These are phyloP conservation scores for Cheilosia vulpina DNA, from an alignment of 2,888 invertebrate genomes.

Conservation along the genomic window DNA sequence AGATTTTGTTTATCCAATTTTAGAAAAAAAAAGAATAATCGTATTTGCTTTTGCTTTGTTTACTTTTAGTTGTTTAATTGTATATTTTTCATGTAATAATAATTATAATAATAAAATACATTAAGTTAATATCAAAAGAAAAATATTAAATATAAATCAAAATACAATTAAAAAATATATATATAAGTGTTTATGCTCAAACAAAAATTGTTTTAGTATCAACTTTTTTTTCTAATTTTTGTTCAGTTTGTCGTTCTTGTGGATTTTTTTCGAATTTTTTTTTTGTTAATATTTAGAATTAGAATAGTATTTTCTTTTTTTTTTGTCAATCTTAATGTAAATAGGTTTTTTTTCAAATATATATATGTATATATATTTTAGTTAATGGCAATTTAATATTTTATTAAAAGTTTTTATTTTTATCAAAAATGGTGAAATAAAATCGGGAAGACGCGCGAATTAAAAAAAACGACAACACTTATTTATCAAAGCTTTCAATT, in stretches of 20 bases:
- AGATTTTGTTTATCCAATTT: neutral
- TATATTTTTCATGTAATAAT: slow-evolving; percentile 58
- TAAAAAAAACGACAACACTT: slow-evolving; percentile 33
- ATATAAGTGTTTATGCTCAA: slow-evolving; percentile 80
- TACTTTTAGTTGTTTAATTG: slow-evolving; percentile 32
- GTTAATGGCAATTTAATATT: slow-evolving; percentile 65
- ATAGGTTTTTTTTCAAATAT: slow-evolving; percentile 51
- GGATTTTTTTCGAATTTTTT: slow-evolving; percentile 14
- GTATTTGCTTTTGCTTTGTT: slow-evolving; percentile 27
- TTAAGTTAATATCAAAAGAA: slow-evolving; percentile 71
- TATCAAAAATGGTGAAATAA: slow-evolving; percentile 46
- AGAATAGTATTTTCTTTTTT: slow-evolving; percentile 56
- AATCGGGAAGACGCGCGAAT: slow-evolving; percentile 58
- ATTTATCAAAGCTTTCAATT: slow-evolving; percentile 39
- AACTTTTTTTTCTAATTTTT: slow-evolving; percentile 43
- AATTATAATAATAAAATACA: slow-evolving; percentile 66
- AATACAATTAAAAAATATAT: slow-evolving; percentile 78
- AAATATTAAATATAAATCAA: slow-evolving; percentile 34
- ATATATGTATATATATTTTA: slow-evolving; percentile 54
- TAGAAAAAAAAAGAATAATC: slow-evolving; percentile 33
- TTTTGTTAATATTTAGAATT: slow-evolving; percentile 55
- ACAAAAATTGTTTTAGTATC: slow-evolving; percentile 36
- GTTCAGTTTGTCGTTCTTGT: slow-evolving; percentile 42
- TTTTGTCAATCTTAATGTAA: slow-evolving; percentile 65
- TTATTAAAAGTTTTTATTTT: slow-evolving; percentile 17